Conservation (phyloP, 2,113 vertebrate species). For the Himantopus leucocephalus region DNA sequence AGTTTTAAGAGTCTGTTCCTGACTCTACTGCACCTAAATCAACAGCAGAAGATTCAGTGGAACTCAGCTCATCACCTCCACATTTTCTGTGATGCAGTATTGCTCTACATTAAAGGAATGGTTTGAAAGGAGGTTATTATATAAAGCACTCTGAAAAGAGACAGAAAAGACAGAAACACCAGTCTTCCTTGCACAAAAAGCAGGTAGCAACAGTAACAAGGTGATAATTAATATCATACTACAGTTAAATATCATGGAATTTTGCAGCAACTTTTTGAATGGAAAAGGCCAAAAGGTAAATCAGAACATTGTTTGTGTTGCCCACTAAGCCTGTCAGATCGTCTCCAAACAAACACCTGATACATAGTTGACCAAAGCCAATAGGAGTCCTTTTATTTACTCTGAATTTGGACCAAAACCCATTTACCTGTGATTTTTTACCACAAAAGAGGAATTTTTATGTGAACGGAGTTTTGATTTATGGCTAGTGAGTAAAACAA, state of each 20-base stretch:
- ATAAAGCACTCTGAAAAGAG: not conserved
- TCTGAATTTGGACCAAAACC: not conserved
- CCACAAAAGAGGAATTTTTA: not conserved
- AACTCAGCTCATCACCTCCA: not conserved
- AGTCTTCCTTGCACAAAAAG: not conserved
- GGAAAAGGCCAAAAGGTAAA: not conserved
- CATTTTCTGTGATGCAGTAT: accelerated
- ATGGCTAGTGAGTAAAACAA: not conserved
- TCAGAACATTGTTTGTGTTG: not conserved
- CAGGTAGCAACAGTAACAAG: not conserved
- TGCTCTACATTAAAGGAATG: not conserved
- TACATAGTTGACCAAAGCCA: not conserved
- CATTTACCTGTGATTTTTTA: not conserved
- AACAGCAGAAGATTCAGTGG: not conserved
- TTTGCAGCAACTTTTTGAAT: not conserved
- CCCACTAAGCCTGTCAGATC: not conserved
- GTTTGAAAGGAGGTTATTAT: not conserved
- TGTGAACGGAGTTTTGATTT: not conserved
- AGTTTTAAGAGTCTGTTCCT: not conserved
- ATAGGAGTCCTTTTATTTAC: not conserved
- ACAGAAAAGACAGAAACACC: not conserved
- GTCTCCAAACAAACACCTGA: not conserved
- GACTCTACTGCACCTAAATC: not conserved
- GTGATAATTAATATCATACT: not conserved
- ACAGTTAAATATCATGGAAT: not conserved